Percentiles rank a stretch among this genome's conserved stretches.
These are phyloP conservation scores for Spatulosminthurus flaviceps DNA, from an alignment of 2,888 invertebrate genomes.

Conservation along the genomic window DNA sequence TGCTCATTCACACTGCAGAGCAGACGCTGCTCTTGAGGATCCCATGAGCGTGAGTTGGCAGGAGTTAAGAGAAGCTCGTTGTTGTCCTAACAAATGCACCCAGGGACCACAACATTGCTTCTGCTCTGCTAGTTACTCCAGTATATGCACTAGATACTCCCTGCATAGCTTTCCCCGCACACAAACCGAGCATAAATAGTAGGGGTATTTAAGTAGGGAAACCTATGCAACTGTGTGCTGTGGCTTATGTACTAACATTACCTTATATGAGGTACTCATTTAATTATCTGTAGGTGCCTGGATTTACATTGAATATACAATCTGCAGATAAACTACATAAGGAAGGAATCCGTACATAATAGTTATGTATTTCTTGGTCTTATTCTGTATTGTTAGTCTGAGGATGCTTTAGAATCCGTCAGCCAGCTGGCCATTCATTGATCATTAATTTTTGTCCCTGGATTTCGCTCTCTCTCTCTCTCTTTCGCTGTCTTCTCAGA, in stretches of 20 bases:
- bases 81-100: constrained; percentile 21
- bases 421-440: constrained; percentile 11
- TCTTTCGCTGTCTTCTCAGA: neutral
- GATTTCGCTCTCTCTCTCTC: neutral
- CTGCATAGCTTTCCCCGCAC: too few species aligned
- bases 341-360: too few species aligned
- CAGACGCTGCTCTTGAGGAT: neutral
- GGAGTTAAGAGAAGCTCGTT: neutral
- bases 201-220: too few species aligned
- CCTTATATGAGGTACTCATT: too few species aligned
- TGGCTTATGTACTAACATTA: too few species aligned
- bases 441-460: neutral
- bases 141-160: too few species aligned
- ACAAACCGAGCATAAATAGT: too few species aligned
- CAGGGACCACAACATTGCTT: neutral
- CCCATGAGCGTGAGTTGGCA: neutral
- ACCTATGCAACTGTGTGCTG: too few species aligned
- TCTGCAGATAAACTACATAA: too few species aligned
- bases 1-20: constrained; percentile 14
- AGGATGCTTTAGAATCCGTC: neutral
- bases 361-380: too few species aligned
- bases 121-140: neutral
- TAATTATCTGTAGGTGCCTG: too few species aligned
- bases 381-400: neutral
- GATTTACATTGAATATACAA: too few species aligned